A percentile compares a stretch with the other conserved stretches of the same genome.
phyloP scores from a whole-genome alignment of 1,140 invertebrate species.

The Helicoverpa zea region DNA sequence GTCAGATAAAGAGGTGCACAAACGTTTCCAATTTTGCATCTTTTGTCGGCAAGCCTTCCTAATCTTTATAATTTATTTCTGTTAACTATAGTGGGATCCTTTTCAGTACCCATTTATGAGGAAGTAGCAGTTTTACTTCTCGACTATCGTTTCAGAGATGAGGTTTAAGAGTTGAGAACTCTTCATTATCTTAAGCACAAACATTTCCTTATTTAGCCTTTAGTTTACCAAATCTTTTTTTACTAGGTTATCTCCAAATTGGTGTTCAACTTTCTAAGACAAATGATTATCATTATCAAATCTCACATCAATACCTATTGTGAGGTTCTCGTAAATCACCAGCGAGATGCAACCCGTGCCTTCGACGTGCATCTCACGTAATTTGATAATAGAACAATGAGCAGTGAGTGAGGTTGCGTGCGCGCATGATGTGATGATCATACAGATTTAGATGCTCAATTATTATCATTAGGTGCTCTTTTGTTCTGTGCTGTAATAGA shows the following conservation, averaged over 20 bases:
- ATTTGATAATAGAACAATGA: constrained; percentile 45
- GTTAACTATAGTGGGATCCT: no score
- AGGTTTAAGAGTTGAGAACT: no score
- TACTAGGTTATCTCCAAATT: no score
- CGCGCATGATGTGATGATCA: constrained; percentile 11
- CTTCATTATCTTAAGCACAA: no score
- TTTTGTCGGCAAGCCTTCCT: no score
- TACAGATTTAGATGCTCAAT: neutral
- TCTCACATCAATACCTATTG: neutral
- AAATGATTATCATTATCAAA: neutral
- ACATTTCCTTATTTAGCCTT: no score
- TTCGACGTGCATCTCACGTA: constrained; percentile 17
- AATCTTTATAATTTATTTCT: no score
- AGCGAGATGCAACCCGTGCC: neutral
- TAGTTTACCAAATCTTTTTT: neutral
- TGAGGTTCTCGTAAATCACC: constrained; percentile 5
- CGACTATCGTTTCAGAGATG: no score
- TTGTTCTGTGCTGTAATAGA: neutral
- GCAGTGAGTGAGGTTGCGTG: constrained; percentile 9
- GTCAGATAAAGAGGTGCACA: neutral
- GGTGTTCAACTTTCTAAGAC: no score
- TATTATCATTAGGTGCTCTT: constrained; percentile 10
- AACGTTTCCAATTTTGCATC: neutral
- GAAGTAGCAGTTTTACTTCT: no score
- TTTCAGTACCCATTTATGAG: no score